Conservation (phyloP, 2,888 invertebrate genomes). For the Chloroclystis v-ata region DNA sequence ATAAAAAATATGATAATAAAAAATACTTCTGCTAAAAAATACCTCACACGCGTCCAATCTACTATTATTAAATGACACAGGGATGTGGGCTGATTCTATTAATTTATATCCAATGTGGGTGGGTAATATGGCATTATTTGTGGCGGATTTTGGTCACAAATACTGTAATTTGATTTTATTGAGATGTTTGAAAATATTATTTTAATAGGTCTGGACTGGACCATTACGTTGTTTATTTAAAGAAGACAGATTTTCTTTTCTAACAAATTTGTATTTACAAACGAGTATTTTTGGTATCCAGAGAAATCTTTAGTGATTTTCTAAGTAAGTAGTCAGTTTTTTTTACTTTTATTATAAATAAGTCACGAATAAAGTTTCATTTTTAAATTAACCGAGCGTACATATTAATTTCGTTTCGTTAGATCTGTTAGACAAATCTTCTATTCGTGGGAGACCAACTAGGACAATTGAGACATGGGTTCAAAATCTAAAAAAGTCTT, state of each 20-base stretch:
- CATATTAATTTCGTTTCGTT: slow-evolving; percentile 53
- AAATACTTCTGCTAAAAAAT: slow-evolving; percentile 75
- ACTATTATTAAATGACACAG: slow-evolving; percentile 70
- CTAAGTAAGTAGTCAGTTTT: no score
- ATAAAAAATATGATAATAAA: slow-evolving; percentile 59
- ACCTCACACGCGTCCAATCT: slow-evolving; percentile 74
- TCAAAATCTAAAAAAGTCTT: slow-evolving; percentile 50
- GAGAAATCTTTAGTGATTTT: no score
- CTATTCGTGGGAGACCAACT: slow-evolving; percentile 47
- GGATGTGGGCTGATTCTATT: slow-evolving; percentile 74
- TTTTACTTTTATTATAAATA: no score
- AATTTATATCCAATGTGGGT: slow-evolving; percentile 78
- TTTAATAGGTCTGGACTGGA: slow-evolving; percentile 27
- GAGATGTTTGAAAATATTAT: slow-evolving; percentile 42
- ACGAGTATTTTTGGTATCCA: no score
- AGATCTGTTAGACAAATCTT: slow-evolving; percentile 48
- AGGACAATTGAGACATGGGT: slow-evolving; percentile 35
- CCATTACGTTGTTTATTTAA: slow-evolving; percentile 5
- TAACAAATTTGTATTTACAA: no score
- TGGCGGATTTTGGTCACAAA: slow-evolving; percentile 47
- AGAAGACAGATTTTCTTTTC: neutral
- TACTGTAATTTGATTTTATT: slow-evolving; percentile 69
- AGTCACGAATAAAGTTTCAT: neutral
- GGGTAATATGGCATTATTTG: slow-evolving; percentile 73
- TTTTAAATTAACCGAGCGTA: neutral